phyloP scores from a whole-genome alignment of 2,888 invertebrate species.

The Xanthostigma xanthostigma region DNA sequence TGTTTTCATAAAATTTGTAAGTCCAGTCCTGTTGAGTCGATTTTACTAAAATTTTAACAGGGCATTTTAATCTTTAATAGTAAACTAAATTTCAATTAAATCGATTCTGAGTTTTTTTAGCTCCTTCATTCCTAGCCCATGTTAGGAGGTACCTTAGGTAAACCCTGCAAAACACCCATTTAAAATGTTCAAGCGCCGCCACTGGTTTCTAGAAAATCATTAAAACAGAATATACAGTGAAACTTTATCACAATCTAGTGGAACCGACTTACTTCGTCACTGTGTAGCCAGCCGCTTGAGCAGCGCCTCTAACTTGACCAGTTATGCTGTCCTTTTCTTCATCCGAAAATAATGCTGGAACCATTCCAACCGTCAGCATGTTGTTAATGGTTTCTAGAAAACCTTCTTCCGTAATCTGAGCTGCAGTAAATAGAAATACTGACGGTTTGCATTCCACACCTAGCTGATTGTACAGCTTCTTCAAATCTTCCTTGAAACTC shows the following conservation, averaged over 20 bases:
- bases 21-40: no score
- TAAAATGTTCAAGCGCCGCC: no score
- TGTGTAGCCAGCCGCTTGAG: constrained; percentile 54
- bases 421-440: constrained; percentile 71
- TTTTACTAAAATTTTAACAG: no score
- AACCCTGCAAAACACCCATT: no score
- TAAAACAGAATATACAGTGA: constrained; percentile 9
- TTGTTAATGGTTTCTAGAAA: constrained; percentile 86
- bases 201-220: not conserved
- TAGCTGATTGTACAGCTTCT: constrained; percentile 56
- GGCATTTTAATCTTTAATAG: no score
- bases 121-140: no score
- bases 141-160: no score
- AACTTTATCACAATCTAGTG: not conserved
- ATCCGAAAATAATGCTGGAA: constrained; percentile 73
- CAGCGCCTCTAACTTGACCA: constrained; percentile 49
- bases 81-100: no score
- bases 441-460: constrained; percentile 66
- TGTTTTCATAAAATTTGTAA: no score
- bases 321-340: constrained; percentile 78
- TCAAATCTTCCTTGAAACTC: constrained; percentile 76
- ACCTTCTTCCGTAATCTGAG: constrained; percentile 67
- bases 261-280: constrained; percentile 43
- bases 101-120: no score
- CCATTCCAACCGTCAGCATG: constrained; percentile 76